phyloP scores from a whole-genome alignment of 2,888 invertebrate species.

The Dicyrtoma fusca region DNA sequence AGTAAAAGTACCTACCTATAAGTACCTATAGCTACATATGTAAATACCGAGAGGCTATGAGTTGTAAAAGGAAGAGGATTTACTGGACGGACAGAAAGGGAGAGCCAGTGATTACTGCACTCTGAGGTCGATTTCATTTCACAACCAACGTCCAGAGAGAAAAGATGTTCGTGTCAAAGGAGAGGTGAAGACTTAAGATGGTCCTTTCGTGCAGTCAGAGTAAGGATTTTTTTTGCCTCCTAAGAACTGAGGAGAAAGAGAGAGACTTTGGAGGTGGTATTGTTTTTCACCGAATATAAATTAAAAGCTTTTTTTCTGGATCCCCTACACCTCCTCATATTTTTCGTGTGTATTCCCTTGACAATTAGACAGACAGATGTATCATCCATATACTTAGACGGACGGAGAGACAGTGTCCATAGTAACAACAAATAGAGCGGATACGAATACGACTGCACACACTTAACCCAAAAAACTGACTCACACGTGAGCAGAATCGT shows the following conservation, averaged over 20 bases:
- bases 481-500: too few relatives aligned
- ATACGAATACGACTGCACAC: background rate
- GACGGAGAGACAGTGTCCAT: background rate
- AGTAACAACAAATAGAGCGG: background rate
- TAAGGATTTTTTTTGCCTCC: conserved; percentile 15
- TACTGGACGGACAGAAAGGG: too few relatives aligned
- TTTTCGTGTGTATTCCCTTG: background rate
- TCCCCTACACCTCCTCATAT: background rate
- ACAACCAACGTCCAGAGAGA: background rate
- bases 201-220: conserved; percentile 36
- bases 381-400: too few relatives aligned
- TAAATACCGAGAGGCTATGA: too few relatives aligned
- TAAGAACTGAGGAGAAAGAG: conserved; percentile 3
- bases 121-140: too few relatives aligned
- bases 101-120: too few relatives aligned
- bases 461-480: background rate
- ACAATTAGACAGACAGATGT: too few relatives aligned
- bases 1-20: too few relatives aligned
- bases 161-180: conserved; percentile 36
- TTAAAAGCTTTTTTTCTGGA: conserved; percentile 39
- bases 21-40: too few relatives aligned
- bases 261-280: conserved; percentile 24
- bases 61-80: too few relatives aligned
- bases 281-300: conserved; percentile 48
- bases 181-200: background rate